Percentiles rank a stretch among this genome's conserved stretches.
Conservation (phyloP, 2,888 invertebrate species). For the Tryphoninae sp. region DNA sequence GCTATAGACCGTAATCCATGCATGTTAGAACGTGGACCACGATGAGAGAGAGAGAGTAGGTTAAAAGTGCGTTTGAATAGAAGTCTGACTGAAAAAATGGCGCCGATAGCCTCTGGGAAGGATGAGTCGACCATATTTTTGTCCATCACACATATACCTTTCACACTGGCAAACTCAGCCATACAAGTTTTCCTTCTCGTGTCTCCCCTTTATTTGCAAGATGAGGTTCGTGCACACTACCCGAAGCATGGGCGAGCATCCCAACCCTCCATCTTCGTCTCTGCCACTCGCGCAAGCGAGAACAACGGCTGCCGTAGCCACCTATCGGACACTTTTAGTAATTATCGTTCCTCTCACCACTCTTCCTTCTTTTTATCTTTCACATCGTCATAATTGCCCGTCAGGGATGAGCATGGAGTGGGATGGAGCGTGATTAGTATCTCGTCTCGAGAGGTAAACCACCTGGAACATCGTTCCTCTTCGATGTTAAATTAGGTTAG, state of each 20-base stretch:
- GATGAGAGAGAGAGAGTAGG: background rate
- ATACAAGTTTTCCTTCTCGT: background rate
- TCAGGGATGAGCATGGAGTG: constrained; percentile 5
- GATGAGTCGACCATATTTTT: background rate
- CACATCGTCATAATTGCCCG: constrained; percentile 35
- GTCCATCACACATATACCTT: background rate
- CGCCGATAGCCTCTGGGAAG: background rate
- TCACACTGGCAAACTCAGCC: background rate
- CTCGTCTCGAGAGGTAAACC: background rate
- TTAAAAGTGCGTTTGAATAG: background rate
- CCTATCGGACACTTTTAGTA: background rate
- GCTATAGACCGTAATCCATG: background rate
- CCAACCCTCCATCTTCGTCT: constrained; percentile 5
- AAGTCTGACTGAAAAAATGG: background rate
- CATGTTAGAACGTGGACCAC: background rate
- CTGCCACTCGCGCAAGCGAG: background rate
- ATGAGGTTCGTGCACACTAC: background rate
- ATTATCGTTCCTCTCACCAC: background rate
- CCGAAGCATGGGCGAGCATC: background rate
- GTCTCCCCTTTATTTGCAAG: background rate
- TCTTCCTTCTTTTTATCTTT: constrained; percentile 9
- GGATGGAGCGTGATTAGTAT: background rate
- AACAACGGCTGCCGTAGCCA: background rate
- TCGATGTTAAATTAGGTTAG: too few species aligned
- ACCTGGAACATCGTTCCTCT: too few species aligned